Evolutionary conservation across 2,797 vertebrate species (phyloP), one percentile per base, ranked within the genome.

Genomic region (Tadarida brasiliensis): DNA sequence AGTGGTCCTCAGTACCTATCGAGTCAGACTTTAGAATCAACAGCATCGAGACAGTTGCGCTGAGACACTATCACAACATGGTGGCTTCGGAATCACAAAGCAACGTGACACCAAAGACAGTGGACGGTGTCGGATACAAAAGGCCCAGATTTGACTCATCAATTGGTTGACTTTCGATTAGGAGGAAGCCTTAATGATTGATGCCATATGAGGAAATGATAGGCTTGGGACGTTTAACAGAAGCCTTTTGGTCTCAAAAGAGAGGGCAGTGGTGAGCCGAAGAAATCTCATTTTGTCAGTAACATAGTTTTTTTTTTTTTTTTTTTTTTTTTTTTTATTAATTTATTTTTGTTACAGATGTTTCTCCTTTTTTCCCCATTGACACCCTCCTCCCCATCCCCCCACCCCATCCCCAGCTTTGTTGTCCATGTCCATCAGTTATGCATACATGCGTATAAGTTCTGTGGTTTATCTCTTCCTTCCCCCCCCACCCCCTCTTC

Each of bases 1-100:
- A 33, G 8, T 47, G 30, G 1, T 26, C 3, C 39, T n/a, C 11
- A 7, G 0, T 26, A 47, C 12, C 63, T 39, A 57, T 15, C 0
- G 0, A 14, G 3, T 39, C 56, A 91, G 73, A 67, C 33, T 4
- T 28, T n/a, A 44, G n/a, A 8, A 28, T 8, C 51, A 30, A 0
- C 26, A 74, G 30, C 63, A 47, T 11, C 28, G n/a, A 35, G 8
- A 54, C 71, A 14, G 33, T 28, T 44, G 15, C 39, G 14, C 5
- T 26, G n/a, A 86, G 39, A 10, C n/a, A 67, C 14, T 3, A 3
- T 77, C 67, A 35, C 44, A 65, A 1, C 1, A 35, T 20, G 26
- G 10, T 82, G 47, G 17, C 73, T 81, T 65, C 39, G 14, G 15
- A 77, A 81, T 20, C 11, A 33, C 14, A 76, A n/a, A 47, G 39